Base-by-base conservation (phyloP, 2,797 vertebrate genomes). In the Eidolon dupreanum region DNA sequence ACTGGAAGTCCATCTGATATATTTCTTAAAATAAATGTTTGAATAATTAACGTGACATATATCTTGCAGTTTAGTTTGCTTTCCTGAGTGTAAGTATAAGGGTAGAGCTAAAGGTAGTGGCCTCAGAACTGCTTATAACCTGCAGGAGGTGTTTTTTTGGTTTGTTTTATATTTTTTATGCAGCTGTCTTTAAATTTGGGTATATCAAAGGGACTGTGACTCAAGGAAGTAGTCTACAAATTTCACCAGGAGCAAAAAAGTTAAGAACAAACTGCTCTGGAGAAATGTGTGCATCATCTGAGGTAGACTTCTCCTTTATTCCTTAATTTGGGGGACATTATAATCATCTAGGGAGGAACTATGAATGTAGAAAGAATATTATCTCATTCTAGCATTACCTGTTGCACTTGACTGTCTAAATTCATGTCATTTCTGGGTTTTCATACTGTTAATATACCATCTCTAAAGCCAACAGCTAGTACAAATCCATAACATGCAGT, bases 381-480 rank as follows among this genome's bases (percentile, higher is more conserved):
- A 10, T 85, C 51, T 77, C 36, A 41, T 51, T 90, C 46, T 90
- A 77, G n/a, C 49, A 24, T 68, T 95, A 57, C 59, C 31, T 63
- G 13, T 41, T 87, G 82, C 82, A 61, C 65, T 94, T 96, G 92
- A 71, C 70, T 61, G 12, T 95, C 66, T 79, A 55, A 90, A 86
- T 36, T 81, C 85, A 59, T 97, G 13, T 90, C 53, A 36, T 46
- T 46, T 92, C 61, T 94, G 57, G 53, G 36, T 90, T 94, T 93
- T 81, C 87, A 26, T 86, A 33, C 20, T 31, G 3, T 87, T 84
- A 68, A 53, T 74, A 31, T 13, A n/a, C 61, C n/a, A 79, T 83
- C 88, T 53, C 8, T 61, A 66, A 93, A 78, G 36, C 82, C 86
- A 95, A 26, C 36, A 94, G 46, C 92, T 92, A 57, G 59, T 85